Evolutionary conservation across 2,888 invertebrate species (phyloP).

Genomic region (Chelonus formosanus): DNA sequence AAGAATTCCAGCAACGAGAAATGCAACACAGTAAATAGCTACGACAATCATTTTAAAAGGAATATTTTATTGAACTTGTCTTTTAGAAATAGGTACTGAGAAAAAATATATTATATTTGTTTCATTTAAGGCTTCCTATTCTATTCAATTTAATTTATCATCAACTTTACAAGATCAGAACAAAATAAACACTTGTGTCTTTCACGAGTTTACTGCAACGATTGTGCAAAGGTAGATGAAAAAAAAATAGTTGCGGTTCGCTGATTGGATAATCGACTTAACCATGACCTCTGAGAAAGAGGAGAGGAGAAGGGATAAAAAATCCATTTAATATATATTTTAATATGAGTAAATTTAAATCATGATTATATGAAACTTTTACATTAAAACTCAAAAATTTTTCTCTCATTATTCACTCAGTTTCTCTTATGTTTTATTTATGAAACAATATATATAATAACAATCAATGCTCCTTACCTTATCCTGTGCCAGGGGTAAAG

Average conservation of each 20-base stretch:
- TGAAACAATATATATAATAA: no score
- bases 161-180: conserved; percentile 17
- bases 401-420: no score
- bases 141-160: background rate
- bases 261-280: conserved; percentile 53
- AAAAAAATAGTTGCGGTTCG: conserved; percentile 15
- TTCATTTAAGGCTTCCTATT: background rate
- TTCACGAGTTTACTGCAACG: conserved; percentile 2
- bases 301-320: conserved; percentile 33
- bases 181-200: conserved; percentile 6
- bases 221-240: conserved; percentile 12
- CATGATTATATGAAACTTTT: background rate
- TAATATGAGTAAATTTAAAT: conserved; percentile 3
- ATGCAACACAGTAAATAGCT: conserved; percentile 60
- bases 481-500: conserved; percentile 81
- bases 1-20: conserved; percentile 58
- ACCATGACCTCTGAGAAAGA: conserved; percentile 56
- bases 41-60: conserved; percentile 56
- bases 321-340: background rate
- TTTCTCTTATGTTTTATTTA: no score
- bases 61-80: background rate
- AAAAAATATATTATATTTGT: no score
- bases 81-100: no score
- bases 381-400: background rate
- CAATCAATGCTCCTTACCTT: conserved; percentile 67